phyloP scores from a whole-genome alignment of 1,140 invertebrate genomes.

The Ceratina japonica region DNA sequence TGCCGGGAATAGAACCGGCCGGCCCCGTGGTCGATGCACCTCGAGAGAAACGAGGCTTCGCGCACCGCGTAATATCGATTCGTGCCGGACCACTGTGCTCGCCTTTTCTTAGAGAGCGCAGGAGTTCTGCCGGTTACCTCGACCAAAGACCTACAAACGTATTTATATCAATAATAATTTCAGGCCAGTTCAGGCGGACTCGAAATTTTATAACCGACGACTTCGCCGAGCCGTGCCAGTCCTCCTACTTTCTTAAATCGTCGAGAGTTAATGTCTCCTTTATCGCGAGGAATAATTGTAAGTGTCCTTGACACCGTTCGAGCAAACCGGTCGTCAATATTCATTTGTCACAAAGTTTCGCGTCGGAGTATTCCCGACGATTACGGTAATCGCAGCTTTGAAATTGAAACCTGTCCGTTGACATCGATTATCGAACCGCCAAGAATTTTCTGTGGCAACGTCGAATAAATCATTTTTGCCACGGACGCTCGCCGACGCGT shows the following conservation, averaged over 20 bases:
- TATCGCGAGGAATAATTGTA: conserved; percentile 11
- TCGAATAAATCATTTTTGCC: too few species aligned
- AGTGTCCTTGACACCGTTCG: conserved; percentile 34
- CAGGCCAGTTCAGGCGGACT: too few species aligned
- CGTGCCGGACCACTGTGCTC: conserved; percentile 8
- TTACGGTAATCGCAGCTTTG: background rate
- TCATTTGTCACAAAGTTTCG: conserved; percentile 7
- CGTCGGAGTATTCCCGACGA: background rate
- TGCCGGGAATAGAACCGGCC: conserved; percentile 61
- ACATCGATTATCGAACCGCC: background rate
- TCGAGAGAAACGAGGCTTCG: conserved; percentile 45
- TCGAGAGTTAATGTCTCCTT: conserved; percentile 7
- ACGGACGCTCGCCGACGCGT: too few species aligned
- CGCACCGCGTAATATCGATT: conserved; percentile 53
- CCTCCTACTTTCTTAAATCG: background rate
- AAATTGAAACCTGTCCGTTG: background rate
- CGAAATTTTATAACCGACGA: too few species aligned
- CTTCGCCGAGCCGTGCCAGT: too few species aligned
- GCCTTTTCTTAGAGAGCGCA: conserved; percentile 13
- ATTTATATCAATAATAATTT: background rate
- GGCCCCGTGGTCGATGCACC: conserved; percentile 60
- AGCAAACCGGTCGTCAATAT: conserved; percentile 26
- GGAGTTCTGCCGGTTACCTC: conserved; percentile 1
- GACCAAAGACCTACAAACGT: background rate
- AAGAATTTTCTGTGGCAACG: too few species aligned